Base-by-base conservation (phyloP, 2,888 invertebrate species). In the Ormyrus pomaceus region DNA sequence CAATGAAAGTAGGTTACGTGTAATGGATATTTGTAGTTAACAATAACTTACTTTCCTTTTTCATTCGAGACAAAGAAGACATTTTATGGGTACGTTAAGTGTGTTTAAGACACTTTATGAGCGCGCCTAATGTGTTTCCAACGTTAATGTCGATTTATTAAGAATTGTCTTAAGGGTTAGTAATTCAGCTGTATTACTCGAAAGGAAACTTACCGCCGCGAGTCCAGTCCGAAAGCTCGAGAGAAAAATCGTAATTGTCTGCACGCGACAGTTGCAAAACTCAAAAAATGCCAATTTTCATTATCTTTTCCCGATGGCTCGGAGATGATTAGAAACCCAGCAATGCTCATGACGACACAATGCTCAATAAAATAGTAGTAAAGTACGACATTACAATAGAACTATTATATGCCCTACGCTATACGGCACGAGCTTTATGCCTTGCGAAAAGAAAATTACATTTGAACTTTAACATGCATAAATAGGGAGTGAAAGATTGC, bases 371-470 rank as follows among this genome's bases (percentile, higher is more conserved):
- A 73, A 74, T 64, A 45, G 73, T 53, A 68, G 34, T 62, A 48
- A 73, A 59, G 50, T 62, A 61, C 56, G 51, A 58, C 50, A 64
- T 61, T 64, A 79, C 79, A 79, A 79, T 79, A 46, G 79, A 58
- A 62, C 79, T 73, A 74, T 73, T 73, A 19, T 19, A 73, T 69
- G 50, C 48, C 34, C 55, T 46, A 71, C 62, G 69, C 13, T 8
- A 50, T 8, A 50, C 46, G 19, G n/a, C 11, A 34, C 19, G 45
- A 51, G 66, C 74, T 75, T 75, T 66, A 58, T 66, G 59, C 34
- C 56, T 61, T 51, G 61, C 64, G 77, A 64, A 65, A 77, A 77
- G 77, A 65, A 70, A 77, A 77, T 70, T 77, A 71, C 58, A 71
- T 71, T 77, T 45, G 69, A 71, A 70, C 56, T 61, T 62, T 55